Conservation (phyloP, 2,113 vertebrate genomes). For the Trogon surrucura region DNA sequence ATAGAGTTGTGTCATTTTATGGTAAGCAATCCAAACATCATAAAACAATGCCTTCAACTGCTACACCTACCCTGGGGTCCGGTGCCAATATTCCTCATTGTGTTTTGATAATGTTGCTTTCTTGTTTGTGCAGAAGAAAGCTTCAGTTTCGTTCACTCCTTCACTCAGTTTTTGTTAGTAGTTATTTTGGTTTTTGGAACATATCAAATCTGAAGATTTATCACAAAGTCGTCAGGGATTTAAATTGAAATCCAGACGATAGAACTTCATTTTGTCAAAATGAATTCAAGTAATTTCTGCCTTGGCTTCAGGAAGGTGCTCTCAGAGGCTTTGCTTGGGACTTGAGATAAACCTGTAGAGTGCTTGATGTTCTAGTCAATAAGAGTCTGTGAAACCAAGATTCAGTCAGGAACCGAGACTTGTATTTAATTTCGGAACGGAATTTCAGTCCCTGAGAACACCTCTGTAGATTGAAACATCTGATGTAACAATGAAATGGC, state of each 20-base stretch:
- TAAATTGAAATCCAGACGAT: not conserved
- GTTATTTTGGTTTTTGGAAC: not conserved
- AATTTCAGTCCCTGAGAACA: not conserved
- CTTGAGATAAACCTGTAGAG: not conserved
- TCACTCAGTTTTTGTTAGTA: not conserved
- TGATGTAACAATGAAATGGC: not conserved
- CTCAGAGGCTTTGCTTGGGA: not conserved
- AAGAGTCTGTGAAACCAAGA: not conserved
- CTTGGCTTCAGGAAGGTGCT: not conserved
- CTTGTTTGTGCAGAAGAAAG: not conserved
- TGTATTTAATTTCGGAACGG: not conserved
- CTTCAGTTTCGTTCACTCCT: not conserved
- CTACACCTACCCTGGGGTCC: not conserved
- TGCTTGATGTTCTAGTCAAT: not conserved
- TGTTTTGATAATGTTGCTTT: not conserved
- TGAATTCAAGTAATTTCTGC: not conserved
- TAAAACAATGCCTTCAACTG: not conserved
- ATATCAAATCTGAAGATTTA: not conserved
- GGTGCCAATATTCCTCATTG: not conserved
- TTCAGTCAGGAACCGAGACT: not conserved
- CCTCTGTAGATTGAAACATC: not conserved
- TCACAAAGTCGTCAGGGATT: fast-evolving
- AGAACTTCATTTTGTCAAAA: not conserved
- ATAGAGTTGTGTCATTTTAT: not conserved
- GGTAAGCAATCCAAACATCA: not conserved